Base-by-base conservation (phyloP, 2,888 invertebrate genomes). In the Synergus itoensis region DNA sequence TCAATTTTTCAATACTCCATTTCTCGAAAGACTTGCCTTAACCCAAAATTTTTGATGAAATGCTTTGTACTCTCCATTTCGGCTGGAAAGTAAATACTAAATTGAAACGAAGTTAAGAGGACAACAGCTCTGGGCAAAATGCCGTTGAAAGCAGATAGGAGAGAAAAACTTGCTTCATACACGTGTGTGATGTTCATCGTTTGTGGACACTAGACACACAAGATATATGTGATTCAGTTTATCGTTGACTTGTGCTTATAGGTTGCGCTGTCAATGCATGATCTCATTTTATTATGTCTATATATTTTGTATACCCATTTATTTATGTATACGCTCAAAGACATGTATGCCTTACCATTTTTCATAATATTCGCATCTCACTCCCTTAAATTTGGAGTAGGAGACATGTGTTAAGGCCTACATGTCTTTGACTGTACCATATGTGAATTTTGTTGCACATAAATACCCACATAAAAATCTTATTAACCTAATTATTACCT, bases 91-190 rank as follows among this genome's bases (percentile, higher is more conserved):
- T 41, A 65, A 41, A 65, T 41, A 65, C n/a, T 41, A 18, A 65
- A 65, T 65, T 65, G 41, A n/a, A 65, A 65, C 41, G 65, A 65
- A 65, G 65, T 65, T n/a, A 65, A 7, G 65, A 65, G 65, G 65
- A 41, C 65, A 65, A 41, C n/a, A 40, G 65, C 41, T 65, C 65
- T 41, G n/a, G n/a, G 65, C n/a, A 65, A 40, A 65, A 65, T 65
- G 41, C 65, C 41, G 41, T 65, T 65, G 65, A 41, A 65, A 41
- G n/a, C 65, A 41, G 65, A 65, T 65, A 40, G 62, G 3, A 28
- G 40, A 40, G 65, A 65, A 65, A 65, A 65, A 65, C 65, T 65
- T 65, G 41, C 1, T 11, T 14, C 63, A 63, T 21, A 16, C 16
- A 16, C 63, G 8, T 36, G 41, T 64, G 40, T 40, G 9, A 64